phyloP scores from a whole-genome alignment of 2,113 vertebrate species.

The Gulo gulo region DNA sequence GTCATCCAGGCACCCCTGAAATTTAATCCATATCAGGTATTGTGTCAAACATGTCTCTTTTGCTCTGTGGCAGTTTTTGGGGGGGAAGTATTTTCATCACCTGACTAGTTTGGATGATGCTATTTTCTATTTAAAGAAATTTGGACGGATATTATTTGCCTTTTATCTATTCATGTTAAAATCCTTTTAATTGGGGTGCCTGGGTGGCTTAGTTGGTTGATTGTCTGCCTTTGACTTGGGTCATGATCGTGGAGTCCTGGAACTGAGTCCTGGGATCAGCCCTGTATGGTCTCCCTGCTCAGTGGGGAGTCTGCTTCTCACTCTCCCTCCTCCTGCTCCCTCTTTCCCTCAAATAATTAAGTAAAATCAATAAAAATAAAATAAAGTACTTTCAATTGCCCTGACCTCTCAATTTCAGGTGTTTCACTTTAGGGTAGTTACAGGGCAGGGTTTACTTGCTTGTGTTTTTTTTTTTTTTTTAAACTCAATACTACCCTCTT shows the following conservation, averaged over 20 bases:
- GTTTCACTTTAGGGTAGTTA: background rate
- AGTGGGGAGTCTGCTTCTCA: too few relatives aligned
- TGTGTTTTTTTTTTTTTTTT: background rate
- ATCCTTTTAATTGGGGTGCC: background rate
- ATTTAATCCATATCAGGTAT: background rate
- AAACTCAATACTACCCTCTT: conserved; percentile 32
- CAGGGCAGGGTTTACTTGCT: background rate
- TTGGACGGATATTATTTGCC: background rate
- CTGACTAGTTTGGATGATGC: background rate
- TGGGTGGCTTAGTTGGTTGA: too few relatives aligned
- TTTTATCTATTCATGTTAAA: background rate
- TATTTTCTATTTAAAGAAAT: background rate
- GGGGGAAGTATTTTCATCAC: background rate
- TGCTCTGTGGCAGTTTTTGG: background rate
- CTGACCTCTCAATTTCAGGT: background rate
- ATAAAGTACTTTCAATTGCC: background rate
- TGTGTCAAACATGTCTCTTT: background rate
- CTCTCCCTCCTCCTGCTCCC: too few relatives aligned
- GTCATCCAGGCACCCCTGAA: background rate
- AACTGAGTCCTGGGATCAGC: too few relatives aligned
- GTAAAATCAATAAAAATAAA: too few relatives aligned
- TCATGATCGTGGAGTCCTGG: too few relatives aligned
- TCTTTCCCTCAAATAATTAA: too few relatives aligned
- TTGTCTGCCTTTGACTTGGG: too few relatives aligned
- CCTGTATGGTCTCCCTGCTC: too few relatives aligned